A percentile compares a stretch with the other conserved stretches of the same genome.
phyloP scores from a whole-genome alignment of 2,797 vertebrate genomes.

The Crenuchus spilurus region DNA sequence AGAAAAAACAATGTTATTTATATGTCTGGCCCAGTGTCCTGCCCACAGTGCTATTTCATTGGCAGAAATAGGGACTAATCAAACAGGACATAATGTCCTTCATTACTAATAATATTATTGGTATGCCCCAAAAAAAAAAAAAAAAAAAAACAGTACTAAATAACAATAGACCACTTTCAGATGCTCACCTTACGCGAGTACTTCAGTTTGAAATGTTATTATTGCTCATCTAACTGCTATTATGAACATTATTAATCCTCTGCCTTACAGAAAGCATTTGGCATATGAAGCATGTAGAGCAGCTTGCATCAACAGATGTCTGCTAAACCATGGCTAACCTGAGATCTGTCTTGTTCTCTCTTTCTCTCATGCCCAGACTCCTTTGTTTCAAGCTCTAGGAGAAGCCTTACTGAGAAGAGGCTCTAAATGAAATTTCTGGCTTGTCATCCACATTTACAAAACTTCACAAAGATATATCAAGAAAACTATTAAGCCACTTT shows the following conservation, averaged over 20 bases:
- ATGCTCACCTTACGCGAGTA: background rate
- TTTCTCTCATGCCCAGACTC: background rate
- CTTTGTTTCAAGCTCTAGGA: background rate
- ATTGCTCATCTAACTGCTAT: background rate
- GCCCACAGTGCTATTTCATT: too few species aligned
- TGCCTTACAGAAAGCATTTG: background rate
- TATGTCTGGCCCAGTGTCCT: too few species aligned
- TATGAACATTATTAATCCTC: too few species aligned
- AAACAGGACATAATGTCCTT: too few species aligned
- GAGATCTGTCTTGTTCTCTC: background rate
- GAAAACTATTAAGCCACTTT: background rate
- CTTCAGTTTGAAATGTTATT: too few species aligned
- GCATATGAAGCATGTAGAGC: background rate
- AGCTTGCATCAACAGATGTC: constrained; percentile 12
- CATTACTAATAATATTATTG: too few species aligned
- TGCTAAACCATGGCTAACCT: constrained; percentile 5
- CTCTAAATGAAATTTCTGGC: background rate
- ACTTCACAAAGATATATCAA: background rate
- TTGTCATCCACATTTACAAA: too few species aligned
- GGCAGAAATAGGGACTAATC: too few species aligned
- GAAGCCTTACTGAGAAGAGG: background rate
- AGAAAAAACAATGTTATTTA: too few species aligned
- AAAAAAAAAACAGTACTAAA: too few species aligned
- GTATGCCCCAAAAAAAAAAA: too few species aligned
- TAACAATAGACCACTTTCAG: too few species aligned